Evolutionary conservation across 2,888 invertebrate species (phyloP), one percentile per base, ranked within the genome.

Genomic region (Drosophila borborema): DNA sequence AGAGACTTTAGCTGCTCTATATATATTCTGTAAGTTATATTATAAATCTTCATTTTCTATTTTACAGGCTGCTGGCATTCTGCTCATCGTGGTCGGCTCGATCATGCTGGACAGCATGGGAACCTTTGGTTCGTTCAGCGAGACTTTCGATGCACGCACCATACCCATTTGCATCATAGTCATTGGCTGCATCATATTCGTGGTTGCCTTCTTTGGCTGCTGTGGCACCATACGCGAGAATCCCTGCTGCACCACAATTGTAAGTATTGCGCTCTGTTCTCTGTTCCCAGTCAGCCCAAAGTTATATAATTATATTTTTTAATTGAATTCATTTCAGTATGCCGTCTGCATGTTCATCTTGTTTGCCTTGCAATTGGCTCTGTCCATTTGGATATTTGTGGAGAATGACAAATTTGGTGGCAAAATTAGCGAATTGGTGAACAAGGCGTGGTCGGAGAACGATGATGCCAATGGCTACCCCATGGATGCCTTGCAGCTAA

Each of bases 161-260:
- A 95, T 96, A 0, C 95, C 96, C 3, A 94, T 96, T 91, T 90
- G 95, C 63, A 94, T 96, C 78, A 95, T 97, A 68, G 92, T 95
- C 56, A 93, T 97, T 66, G 97, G 97, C 4, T 94, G 94, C 28
- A 91, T 96, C 38, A 95, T 96, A 82, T 97, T 97, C 91, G 91
- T 97, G 81, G 96, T 98, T 72, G 96, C 97, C 3, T 97, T 97
- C 94, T 96, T 98, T 90, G 98, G 98, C 72, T 98, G 98, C 93
- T 98, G 97, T 90, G 98, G 98, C 60, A 97, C 98, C 5, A 95
- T 97, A 76, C 95, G 96, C 74, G 97, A 98, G 93, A 97, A 96
- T 92, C 95, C 97, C 92, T 97, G 97, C 94, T 97, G 98, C 95
- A 95, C 96, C 60, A 95, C 96, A 91, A 96, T 96, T 86, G 97